Conservation (phyloP, 2,888 invertebrate species). For the Cybosia mesomella region DNA sequence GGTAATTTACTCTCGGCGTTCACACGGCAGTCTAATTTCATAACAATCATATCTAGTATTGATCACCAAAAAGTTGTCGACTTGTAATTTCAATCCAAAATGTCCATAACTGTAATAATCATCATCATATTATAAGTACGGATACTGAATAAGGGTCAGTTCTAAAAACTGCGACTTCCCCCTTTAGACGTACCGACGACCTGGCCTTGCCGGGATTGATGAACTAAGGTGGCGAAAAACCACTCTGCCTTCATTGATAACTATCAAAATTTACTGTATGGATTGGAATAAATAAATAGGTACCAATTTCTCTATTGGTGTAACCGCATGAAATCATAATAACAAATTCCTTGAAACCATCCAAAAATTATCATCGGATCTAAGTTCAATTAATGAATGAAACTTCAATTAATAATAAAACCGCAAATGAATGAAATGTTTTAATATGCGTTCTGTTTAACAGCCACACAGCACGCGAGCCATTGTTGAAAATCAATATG, state of each 20-base stretch:
- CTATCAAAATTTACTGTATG: not conserved
- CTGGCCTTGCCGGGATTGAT: not conserved
- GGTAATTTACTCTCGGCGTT: too few species aligned
- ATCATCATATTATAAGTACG: too few species aligned
- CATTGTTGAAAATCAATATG: slow-evolving; percentile 47
- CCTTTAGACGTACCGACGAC: too few species aligned
- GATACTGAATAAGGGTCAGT: too few species aligned
- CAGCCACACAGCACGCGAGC: slow-evolving; percentile 57
- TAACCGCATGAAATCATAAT: slow-evolving; percentile 3
- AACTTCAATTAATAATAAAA: slow-evolving; percentile 29
- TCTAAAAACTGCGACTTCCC: too few species aligned
- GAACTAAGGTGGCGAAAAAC: not conserved
- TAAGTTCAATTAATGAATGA: slow-evolving; percentile 23
- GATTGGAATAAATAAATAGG: not conserved
- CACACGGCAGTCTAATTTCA: too few species aligned
- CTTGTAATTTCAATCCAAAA: too few species aligned
- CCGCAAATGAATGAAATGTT: slow-evolving; percentile 41
- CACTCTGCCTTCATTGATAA: not conserved
- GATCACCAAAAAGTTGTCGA: too few species aligned
- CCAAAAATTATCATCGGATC: slow-evolving; percentile 21
- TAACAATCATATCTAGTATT: too few species aligned
- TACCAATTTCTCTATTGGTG: not conserved
- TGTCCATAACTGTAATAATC: too few species aligned
- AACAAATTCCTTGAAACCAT: slow-evolving; percentile 12
- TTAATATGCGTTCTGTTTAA: slow-evolving; percentile 33